Conservation (phyloP, 1,140 invertebrate genomes). For the Trissolcus basalis region DNA sequence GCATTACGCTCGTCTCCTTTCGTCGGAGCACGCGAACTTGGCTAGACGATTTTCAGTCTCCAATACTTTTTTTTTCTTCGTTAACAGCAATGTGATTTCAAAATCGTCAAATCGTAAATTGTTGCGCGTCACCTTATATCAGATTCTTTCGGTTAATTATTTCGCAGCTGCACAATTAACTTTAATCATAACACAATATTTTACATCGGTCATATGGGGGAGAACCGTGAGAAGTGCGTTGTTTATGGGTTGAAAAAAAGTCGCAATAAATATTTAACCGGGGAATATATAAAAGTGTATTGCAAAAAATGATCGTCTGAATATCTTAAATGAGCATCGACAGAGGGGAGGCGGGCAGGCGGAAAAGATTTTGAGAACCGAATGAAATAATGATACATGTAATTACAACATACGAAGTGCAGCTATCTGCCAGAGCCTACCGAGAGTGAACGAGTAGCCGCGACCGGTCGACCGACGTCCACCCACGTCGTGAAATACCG, state of each 20-base stretch:
- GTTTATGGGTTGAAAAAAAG: conserved; percentile 15
- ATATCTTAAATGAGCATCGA: conserved; percentile 43
- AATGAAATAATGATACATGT: conserved; percentile 73
- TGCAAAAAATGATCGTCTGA: conserved; percentile 27
- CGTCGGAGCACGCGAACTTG: conserved; percentile 25
- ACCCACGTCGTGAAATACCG: conserved; percentile 69
- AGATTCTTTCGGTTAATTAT: conserved; percentile 15
- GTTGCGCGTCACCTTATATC: conserved; percentile 3
- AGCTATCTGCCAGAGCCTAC: conserved; percentile 58
- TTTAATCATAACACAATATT: conserved; percentile 15
- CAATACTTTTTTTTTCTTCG: background rate
- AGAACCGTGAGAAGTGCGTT: conserved; percentile 15
- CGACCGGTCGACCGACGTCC: conserved; percentile 60
- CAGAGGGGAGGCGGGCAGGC: conserved; percentile 60
- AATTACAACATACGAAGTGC: conserved; percentile 71
- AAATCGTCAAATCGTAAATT: conserved; percentile 11
- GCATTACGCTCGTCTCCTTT: conserved; percentile 48
- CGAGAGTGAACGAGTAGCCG: conserved; percentile 42
- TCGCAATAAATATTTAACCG: conserved; percentile 39
- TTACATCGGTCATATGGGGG: conserved; percentile 1
- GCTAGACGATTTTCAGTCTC: conserved; percentile 10
- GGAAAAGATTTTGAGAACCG: conserved; percentile 67
- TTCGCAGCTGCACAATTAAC: conserved; percentile 22
- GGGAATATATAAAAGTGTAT: conserved; percentile 10
- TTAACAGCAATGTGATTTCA: too few species aligned